A percentile compares a stretch with the other conserved stretches of the same genome.
These are phyloP conservation scores for Rotaria socialis DNA, from an alignment of 2,888 invertebrate species.

Conservation along the genomic window DNA sequence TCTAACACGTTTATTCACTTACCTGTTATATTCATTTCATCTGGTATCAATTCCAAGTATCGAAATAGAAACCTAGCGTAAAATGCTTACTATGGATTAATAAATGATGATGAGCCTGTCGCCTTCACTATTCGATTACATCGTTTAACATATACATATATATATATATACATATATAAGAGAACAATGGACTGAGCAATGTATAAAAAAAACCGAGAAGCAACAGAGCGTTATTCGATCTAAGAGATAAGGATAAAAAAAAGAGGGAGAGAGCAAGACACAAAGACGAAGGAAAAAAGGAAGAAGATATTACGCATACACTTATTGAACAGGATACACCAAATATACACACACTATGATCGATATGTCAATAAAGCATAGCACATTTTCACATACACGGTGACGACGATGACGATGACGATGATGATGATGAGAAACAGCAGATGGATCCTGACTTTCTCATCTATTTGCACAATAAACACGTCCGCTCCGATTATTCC, in stretches of 20 bases:
- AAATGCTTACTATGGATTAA: neutral
- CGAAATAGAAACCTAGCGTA: neutral
- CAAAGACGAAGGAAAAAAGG: neutral
- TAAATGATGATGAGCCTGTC: slow-evolving; percentile 10
- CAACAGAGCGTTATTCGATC: slow-evolving; percentile 20
- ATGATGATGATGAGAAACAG: neutral
- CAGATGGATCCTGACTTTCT: neutral
- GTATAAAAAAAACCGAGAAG: neutral
- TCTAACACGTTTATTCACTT: neutral
- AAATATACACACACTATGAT: neutral
- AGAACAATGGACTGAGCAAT: neutral
- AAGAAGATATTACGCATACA: slow-evolving; percentile 1
- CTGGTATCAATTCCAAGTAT: slow-evolving; percentile 6
- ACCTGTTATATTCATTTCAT: neutral
- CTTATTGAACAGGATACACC: neutral
- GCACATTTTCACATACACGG: neutral
- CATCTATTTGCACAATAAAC: neutral
- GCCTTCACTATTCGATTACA: slow-evolving; percentile 4
- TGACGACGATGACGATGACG: neutral
- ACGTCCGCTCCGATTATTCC: neutral
- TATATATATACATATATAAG: neutral
- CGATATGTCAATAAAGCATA: slow-evolving; percentile 17
- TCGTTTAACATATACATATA: neutral
- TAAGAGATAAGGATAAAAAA: slow-evolving; percentile 7
- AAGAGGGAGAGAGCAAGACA: neutral